Evolutionary conservation across 2,113 vertebrate genomes (phyloP).

Genomic region (Chamaetylas fuelleborni): DNA sequence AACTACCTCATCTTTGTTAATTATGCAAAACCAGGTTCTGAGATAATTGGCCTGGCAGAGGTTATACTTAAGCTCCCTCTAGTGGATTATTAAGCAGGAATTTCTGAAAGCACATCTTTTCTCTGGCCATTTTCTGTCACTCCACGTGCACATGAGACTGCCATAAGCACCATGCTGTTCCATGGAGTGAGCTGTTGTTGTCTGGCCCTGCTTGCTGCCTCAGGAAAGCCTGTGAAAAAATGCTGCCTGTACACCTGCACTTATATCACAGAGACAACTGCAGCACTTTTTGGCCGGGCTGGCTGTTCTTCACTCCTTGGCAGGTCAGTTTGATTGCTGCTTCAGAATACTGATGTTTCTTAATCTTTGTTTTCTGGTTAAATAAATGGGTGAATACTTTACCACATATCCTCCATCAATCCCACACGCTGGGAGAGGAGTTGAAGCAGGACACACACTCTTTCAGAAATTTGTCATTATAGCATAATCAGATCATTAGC

Average conservation of each 20-base stretch:
- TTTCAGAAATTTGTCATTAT: conserved; percentile 13
- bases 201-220: neutral
- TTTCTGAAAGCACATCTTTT: neutral
- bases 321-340: conserved; percentile 28
- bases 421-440: neutral
- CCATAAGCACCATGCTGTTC: neutral
- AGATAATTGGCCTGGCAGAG: conserved; percentile 23
- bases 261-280: neutral
- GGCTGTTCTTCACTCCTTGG: neutral
- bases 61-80: conserved; percentile 62
- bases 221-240: neutral
- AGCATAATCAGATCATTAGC: neutral
- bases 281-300: neutral
- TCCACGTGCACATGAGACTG: neutral
- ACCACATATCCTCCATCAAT: neutral
- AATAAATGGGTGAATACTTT: conserved; percentile 22
- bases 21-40: neutral
- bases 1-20: neutral
- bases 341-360: conserved; percentile 52
- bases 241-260: neutral
- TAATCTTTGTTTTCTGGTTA: conserved; percentile 61
- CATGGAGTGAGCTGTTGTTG: neutral
- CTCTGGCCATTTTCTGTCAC: neutral
- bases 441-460: neutral
- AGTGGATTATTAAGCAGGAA: conserved; percentile 28